Evolutionary conservation across 2,113 vertebrate genomes (phyloP), one percentile per base, ranked within the genome.

Genomic region (Dicaeum eximium): DNA sequence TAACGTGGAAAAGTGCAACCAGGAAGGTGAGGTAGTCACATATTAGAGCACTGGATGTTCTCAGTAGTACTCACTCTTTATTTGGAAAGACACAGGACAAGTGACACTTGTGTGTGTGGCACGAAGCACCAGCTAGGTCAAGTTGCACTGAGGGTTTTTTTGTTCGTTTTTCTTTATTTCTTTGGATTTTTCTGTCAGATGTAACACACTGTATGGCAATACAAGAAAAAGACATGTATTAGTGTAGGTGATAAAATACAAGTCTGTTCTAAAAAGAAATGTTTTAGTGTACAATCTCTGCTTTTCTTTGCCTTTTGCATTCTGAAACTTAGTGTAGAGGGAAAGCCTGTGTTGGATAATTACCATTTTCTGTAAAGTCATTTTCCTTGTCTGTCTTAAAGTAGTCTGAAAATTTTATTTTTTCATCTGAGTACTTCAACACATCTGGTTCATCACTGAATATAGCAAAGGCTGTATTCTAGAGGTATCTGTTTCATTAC

Each of bases 61-160:
- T 82, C 30, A 47, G 5, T 48, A 44, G 13, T 67, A 47, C 7
- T 40, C 0, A 0, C 6, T 48, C 5, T 70, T 83, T 74, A 77
- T 92, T 70, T 50, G 27, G 50, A 38, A 35, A 27, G 86, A 33
- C 38, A 66, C 1, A 12, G 71, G 11, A 35, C 13, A 35, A 80
- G n/a, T 47, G 25, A 16, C 47, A n/a, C 8, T n/a, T n/a, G n/a
- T 66, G 33, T 33, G 27, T 54, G 27, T 50, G 35, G 9, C 21
- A 58, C 54, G 25, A 84, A 58, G 42, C 45, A 65, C 5, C 22
- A 82, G n/a, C 23, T 61, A 54, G 35, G 40, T 91, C 44, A 38
- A 6, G 30, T 71, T 74, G 12, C 37, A 22, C 20, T 48, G 27
- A 12, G 5, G 5, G 8, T 8, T 17, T 44, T 50, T 6, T 31